Conservation (phyloP, 2,888 invertebrate species). For the Rhingia rostrata region DNA sequence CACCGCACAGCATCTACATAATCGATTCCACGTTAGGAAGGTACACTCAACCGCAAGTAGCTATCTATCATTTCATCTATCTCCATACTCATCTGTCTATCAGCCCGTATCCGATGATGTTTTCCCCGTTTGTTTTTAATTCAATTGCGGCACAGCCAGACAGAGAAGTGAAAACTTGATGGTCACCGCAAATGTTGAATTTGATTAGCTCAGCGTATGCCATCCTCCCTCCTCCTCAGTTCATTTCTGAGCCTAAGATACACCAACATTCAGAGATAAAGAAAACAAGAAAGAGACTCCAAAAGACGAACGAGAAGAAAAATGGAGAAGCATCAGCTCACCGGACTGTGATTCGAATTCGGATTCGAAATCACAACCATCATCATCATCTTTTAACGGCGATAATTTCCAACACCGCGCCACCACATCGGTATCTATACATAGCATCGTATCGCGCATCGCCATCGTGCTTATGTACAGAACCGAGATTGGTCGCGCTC, state of each 20-base stretch:
- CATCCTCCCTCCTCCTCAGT: slow-evolving; percentile 5
- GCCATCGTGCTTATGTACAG: slow-evolving; percentile 51
- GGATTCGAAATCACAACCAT: slow-evolving; percentile 65
- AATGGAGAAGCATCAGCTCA: slow-evolving; percentile 70
- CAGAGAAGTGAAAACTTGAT: slow-evolving; percentile 46
- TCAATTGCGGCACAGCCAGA: slow-evolving; percentile 13
- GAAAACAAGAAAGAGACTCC: slow-evolving; percentile 19
- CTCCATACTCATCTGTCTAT: slow-evolving; percentile 65
- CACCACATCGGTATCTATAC: background rate
- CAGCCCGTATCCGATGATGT: slow-evolving; percentile 59
- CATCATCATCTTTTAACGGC: slow-evolving; percentile 55
- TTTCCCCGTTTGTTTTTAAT: slow-evolving; percentile 34
- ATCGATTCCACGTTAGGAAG: slow-evolving; percentile 50
- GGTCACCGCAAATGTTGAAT: slow-evolving; percentile 71
- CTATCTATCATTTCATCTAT: slow-evolving; percentile 55
- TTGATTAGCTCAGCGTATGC: slow-evolving; percentile 49
- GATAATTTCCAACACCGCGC: slow-evolving; percentile 64
- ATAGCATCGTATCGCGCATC: slow-evolving; percentile 6
- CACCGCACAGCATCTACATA: slow-evolving; percentile 64
- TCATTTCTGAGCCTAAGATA: slow-evolving; percentile 28
- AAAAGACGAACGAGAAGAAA: slow-evolving; percentile 34
- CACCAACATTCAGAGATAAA: slow-evolving; percentile 41
- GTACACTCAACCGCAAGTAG: slow-evolving; percentile 26
- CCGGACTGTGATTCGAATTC: slow-evolving; percentile 49
- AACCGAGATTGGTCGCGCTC: slow-evolving; percentile 71